Evolutionary conservation across 2,888 invertebrate genomes (phyloP).

Genomic region (Andrena haemorrhoa): DNA sequence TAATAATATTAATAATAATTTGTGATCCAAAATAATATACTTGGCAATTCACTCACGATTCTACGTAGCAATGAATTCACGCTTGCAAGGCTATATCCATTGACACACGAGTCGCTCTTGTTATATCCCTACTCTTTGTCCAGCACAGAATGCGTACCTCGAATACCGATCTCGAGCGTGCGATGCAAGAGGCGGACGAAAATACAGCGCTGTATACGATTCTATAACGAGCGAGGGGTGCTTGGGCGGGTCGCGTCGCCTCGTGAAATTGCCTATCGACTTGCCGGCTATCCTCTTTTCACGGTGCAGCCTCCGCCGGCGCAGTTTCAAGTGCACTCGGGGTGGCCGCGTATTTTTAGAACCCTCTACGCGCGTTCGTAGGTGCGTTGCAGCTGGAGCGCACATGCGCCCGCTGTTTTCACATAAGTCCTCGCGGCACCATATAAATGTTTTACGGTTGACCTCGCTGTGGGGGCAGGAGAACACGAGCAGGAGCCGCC

Average conservation of each 20-base stretch:
- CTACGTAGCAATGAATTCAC: too few species aligned
- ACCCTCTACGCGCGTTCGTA: slow-evolving; percentile 64
- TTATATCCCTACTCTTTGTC: too few species aligned
- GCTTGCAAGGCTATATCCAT: too few species aligned
- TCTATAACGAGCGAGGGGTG: slow-evolving; percentile 33
- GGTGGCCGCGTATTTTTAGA: slow-evolving; percentile 80
- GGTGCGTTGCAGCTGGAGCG: slow-evolving; percentile 77
- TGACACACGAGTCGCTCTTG: too few species aligned
- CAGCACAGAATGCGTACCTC: too few species aligned
- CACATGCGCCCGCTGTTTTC: slow-evolving; percentile 76
- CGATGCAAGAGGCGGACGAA: neutral
- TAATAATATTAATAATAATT: too few species aligned
- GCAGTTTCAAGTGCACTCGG: slow-evolving; percentile 76
- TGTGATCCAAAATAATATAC: too few species aligned
- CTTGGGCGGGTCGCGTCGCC: slow-evolving; percentile 22
- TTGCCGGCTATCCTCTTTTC: slow-evolving; percentile 43
- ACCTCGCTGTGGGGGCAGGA: slow-evolving; percentile 58
- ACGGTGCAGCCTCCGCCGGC: slow-evolving; percentile 37
- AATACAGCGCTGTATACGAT: neutral
- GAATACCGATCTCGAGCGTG: too few species aligned
- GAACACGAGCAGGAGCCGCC: slow-evolving; percentile 7
- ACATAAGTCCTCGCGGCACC: slow-evolving; percentile 64
- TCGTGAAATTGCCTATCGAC: slow-evolving; percentile 53
- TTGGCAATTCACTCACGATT: too few species aligned
- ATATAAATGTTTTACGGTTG: slow-evolving; percentile 76